Evolutionary conservation across 2,113 vertebrate species (phyloP).

Genomic region (Amia ocellicauda): DNA sequence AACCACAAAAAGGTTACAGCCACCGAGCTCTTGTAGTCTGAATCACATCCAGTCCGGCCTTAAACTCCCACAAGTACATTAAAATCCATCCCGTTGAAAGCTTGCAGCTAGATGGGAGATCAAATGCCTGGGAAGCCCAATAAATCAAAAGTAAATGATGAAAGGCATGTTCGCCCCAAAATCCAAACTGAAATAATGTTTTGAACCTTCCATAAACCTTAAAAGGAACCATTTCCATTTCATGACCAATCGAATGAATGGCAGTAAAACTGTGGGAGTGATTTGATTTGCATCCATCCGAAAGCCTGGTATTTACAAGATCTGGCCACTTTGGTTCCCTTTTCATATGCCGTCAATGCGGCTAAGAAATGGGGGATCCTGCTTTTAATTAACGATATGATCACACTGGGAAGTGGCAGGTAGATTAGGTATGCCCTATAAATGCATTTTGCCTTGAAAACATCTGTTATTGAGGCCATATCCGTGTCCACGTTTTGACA

Average conservation of each 20-base stretch:
- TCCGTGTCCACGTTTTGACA: too few relatives aligned
- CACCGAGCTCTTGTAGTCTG: background rate
- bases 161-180: background rate
- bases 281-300: background rate
- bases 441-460: too few relatives aligned
- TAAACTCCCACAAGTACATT: background rate
- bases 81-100: background rate
- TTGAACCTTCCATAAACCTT: background rate
- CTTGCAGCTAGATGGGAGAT: background rate
- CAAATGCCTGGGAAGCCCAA: background rate
- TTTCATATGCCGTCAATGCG: background rate
- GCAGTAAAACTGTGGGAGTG: background rate
- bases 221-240: conserved; percentile 4
- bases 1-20: background rate
- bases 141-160: conserved; percentile 9
- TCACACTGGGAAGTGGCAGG: background rate
- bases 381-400: background rate
- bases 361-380: background rate
- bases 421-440: background rate
- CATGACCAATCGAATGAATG: background rate
- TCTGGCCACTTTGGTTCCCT: background rate
- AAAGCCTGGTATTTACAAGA: background rate
- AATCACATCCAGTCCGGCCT: background rate
- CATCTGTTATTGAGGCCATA: too few relatives aligned
- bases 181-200: background rate